These are phyloP conservation scores for Eulemur mongoz DNA, from an alignment of 2,797 vertebrate species.

Conservation along the genomic window DNA sequence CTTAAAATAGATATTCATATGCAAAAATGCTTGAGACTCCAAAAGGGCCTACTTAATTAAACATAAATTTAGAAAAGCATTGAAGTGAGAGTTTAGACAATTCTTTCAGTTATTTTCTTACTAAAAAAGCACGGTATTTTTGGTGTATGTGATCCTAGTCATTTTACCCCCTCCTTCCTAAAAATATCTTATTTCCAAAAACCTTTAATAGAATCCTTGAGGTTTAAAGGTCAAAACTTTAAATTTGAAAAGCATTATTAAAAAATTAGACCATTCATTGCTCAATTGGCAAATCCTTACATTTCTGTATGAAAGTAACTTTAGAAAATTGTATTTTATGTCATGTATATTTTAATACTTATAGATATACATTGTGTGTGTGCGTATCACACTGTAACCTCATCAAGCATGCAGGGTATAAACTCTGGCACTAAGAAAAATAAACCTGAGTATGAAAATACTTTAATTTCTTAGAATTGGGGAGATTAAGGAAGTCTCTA, in stretches of 20 bases:
- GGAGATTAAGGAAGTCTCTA: conserved; percentile 65
- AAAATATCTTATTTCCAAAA: conserved; percentile 10
- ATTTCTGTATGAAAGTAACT: neutral
- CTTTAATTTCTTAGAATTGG: conserved; percentile 72
- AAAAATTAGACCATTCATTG: neutral
- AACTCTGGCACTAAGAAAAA: conserved; percentile 71
- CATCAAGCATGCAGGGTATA: conserved; percentile 52
- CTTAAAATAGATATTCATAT: conserved; percentile 67
- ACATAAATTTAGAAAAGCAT: conserved; percentile 56
- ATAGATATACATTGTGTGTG: neutral
- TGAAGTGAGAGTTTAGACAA: conserved; percentile 48
- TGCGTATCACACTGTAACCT: neutral
- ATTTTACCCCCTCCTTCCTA: neutral
- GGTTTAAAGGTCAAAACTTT: conserved; percentile 53
- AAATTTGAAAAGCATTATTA: conserved; percentile 46
- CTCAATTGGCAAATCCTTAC: neutral
- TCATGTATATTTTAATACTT: neutral
- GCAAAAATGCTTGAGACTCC: conserved; percentile 22
- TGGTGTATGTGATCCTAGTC: neutral
- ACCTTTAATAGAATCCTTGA: neutral
- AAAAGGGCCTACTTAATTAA: conserved; percentile 56
- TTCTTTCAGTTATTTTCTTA: conserved; percentile 52
- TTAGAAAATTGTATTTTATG: conserved; percentile 19
- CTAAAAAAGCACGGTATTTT: conserved; percentile 4
- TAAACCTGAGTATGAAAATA: conserved; percentile 76